Evolutionary conservation across 2,888 invertebrate genomes (phyloP), one percentile per base, ranked within the genome.

Genomic region (Dryococelus australis): DNA sequence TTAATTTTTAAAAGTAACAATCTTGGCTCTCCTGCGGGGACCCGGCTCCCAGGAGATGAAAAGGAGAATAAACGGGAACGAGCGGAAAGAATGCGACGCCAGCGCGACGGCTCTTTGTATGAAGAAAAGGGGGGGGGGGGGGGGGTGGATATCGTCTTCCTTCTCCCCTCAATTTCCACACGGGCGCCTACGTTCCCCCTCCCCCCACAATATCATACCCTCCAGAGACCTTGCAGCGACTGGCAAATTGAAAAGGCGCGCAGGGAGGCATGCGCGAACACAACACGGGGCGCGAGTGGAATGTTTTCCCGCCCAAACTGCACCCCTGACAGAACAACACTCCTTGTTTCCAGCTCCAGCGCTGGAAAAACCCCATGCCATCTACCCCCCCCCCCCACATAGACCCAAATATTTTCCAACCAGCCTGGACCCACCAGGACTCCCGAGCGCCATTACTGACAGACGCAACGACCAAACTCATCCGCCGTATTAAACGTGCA

Each of bases 1-100:
- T 65, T 65, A 65, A 65, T 65, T 65, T 65, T 65, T 65, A 65
- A 65, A 65, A 65, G 20, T 24, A n/a, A 65, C 65, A 65, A 65
- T 65, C 65, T 65, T 24, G 65, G 35, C 35, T 35, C 35, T 35
- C 35, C 35, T 35, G 65, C 65, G 65, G 10, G 20, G 65, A 1
- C 65, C n/a, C 16, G 65, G 65, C 65, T 35, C 35, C 35, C 35
- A 35, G 35, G 35, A 35, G 35, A 35, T 35, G 35, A 35, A 35
- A 35, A 35, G 35, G 35, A 47, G 47, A 47, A 16, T 47, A 47
- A 16, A 47, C 35, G 47, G 47, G 16, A 47, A 16, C 10, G 47
- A 47, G 47, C 16, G 47, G 47, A 47, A 13, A 16, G 10, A 47
- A 47, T 16, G 16, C 12, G 47, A 47, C 10, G 47, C 47, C 16